Base-by-base conservation (phyloP, 2,113 vertebrate genomes). In the Vanacampus margaritifer region DNA sequence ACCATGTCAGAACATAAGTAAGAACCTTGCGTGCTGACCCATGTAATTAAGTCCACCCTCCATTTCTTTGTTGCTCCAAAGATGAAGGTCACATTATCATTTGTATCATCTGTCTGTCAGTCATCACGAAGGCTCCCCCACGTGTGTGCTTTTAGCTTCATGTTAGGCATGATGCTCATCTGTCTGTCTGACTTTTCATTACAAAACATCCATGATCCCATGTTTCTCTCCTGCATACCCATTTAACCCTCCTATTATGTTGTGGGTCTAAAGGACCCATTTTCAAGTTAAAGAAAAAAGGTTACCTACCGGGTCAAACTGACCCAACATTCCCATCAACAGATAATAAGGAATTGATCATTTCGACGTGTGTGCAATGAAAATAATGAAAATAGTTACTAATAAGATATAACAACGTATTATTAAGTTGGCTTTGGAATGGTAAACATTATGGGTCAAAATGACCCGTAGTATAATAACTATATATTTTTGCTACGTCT, bases 71-170 rank as follows among this genome's bases (percentile, higher is more conserved):
- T 45, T 28, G 32, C 60, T 51, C 68, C 67, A 68, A 68, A 79
- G 72, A 82, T 78, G 70, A 86, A 83, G 68, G 72, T 69, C 82
- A 74, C 74, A 77, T 81, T 74, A 80, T 82, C 66, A 78, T 86
- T 62, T 69, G 56, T 66, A 76, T 81, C 77, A 80, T 83, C 71
- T 72, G 69, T 76, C 71, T 70, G 56, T 79, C 45, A 11, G 23
- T 63, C 46, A 3, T 36, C 50, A 53, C 46, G 6, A 12, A 41
- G 8, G 6, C 24, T 21, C n/a, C 28, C 1, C n/a, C n/a, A 58
- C 21, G 6, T 46, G 45, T 41, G n/a, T 50, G 60, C 21, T 54
- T 14, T 57, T 35, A 23, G 26, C 54, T 65, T 66, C 63, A 69
- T n/a, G 45, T 32, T 72, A 75, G 61, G 69, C 77, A 70, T 56